Evolutionary conservation across 2,888 invertebrate species (phyloP).

Genomic region (Plagodis pulveraria): DNA sequence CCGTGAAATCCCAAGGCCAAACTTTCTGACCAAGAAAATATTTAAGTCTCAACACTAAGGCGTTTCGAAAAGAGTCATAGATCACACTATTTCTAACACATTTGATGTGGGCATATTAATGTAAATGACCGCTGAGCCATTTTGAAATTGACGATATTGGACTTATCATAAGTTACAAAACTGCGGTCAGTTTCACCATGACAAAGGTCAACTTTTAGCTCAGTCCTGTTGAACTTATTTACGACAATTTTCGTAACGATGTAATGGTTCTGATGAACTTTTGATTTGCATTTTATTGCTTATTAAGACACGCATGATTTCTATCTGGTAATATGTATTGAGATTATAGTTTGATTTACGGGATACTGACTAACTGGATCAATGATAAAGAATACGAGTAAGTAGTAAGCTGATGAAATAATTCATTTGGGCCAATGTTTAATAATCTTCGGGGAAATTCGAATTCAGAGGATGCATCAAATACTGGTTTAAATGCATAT

Average conservation of each 20-base stretch:
- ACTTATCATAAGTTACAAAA: constrained; percentile 49
- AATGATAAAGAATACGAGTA: too few relatives aligned
- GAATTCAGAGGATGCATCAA: too few relatives aligned
- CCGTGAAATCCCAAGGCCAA: constrained; percentile 18
- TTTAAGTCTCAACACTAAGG: constrained; percentile 29
- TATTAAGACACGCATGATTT: constrained; percentile 12
- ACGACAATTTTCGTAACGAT: constrained; percentile 29
- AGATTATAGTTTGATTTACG: too few relatives aligned
- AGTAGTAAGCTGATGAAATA: too few relatives aligned
- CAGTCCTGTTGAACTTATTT: constrained; percentile 32
- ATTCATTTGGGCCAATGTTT: too few relatives aligned
- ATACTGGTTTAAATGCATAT: too few relatives aligned
- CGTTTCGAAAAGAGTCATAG: constrained; percentile 48
- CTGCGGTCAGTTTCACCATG: constrained; percentile 41
- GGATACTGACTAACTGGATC: too few relatives aligned
- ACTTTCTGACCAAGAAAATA: constrained; percentile 30
- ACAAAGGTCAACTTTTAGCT: constrained; percentile 38
- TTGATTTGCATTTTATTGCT: constrained; percentile 20
- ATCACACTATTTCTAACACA: constrained; percentile 40
- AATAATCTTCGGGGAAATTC: too few relatives aligned
- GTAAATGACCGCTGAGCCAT: constrained; percentile 48
- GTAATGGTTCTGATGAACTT: constrained; percentile 20
- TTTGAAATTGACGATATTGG: constrained; percentile 49
- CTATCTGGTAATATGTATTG: too few relatives aligned
- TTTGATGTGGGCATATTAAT: constrained; percentile 52